Percentiles rank a stretch among this genome's conserved stretches.
Conservation (phyloP, 2,113 vertebrate genomes). For the Raja brachyura region DNA sequence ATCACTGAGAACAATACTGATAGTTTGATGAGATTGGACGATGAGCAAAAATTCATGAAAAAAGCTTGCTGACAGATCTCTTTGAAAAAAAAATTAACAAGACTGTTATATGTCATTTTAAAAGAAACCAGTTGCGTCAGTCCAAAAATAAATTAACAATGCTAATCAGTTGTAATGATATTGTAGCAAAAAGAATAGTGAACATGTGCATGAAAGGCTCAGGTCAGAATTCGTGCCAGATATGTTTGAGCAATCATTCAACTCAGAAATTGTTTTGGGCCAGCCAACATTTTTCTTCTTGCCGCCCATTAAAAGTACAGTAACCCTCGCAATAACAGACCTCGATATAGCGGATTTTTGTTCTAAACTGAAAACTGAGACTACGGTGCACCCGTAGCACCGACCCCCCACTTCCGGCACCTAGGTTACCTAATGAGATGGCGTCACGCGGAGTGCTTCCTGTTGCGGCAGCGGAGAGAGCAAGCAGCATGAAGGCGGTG, state of each 20-base stretch:
- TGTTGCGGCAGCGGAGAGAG: too few relatives aligned
- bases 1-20: not conserved
- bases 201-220: not conserved
- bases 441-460: too few relatives aligned
- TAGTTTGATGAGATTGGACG: not conserved
- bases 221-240: not conserved
- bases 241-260: not conserved
- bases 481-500: too few relatives aligned
- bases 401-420: too few relatives aligned
- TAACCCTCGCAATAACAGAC: too few relatives aligned
- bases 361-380: too few relatives aligned
- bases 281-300: not conserved
- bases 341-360: too few relatives aligned
- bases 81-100: not conserved
- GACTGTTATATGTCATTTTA: too few relatives aligned
- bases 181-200: not conserved
- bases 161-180: not conserved
- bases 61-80: not conserved
- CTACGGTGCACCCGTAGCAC: too few relatives aligned
- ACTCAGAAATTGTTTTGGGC: not conserved
- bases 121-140: not conserved
- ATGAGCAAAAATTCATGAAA: not conserved
- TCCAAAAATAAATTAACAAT: not conserved
- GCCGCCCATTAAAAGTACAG: not conserved
- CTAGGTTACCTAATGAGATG: too few relatives aligned